phyloP scores from a whole-genome alignment of 2,797 vertebrate species.

The Squalus acanthias region DNA sequence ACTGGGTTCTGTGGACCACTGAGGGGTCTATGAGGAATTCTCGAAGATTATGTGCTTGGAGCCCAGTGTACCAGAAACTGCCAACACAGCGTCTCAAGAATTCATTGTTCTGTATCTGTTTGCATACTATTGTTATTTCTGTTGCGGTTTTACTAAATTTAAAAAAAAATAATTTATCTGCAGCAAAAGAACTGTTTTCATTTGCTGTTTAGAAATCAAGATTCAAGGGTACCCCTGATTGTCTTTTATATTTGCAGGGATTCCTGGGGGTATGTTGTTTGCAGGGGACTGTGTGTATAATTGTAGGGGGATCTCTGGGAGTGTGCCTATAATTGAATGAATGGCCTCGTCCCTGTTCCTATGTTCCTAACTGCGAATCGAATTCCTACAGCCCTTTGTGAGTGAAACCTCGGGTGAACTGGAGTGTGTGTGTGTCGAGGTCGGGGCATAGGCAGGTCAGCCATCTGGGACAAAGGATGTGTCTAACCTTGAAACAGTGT shows the following conservation, averaged over 20 bases:
- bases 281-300: background rate
- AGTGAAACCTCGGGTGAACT: background rate
- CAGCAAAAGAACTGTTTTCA: too few species aligned
- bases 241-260: background rate
- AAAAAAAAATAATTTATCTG: background rate
- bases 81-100: too few species aligned
- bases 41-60: background rate
- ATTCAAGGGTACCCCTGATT: background rate
- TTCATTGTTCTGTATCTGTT: too few species aligned
- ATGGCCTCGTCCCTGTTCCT: background rate
- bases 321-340: background rate
- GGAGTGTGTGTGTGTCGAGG: background rate
- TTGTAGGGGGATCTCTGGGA: background rate
- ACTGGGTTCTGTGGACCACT: background rate
- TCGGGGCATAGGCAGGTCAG: background rate
- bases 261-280: background rate
- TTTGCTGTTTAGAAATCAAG: background rate
- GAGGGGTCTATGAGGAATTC: background rate
- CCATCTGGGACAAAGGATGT: background rate
- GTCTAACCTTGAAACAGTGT: background rate
- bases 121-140: too few species aligned
- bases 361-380: background rate
- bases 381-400: background rate
- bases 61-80: background rate
- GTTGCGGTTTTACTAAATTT: background rate